These are phyloP conservation scores for Yponomeuta sedellus DNA, from an alignment of 2,888 invertebrate genomes.

Conservation along the genomic window DNA sequence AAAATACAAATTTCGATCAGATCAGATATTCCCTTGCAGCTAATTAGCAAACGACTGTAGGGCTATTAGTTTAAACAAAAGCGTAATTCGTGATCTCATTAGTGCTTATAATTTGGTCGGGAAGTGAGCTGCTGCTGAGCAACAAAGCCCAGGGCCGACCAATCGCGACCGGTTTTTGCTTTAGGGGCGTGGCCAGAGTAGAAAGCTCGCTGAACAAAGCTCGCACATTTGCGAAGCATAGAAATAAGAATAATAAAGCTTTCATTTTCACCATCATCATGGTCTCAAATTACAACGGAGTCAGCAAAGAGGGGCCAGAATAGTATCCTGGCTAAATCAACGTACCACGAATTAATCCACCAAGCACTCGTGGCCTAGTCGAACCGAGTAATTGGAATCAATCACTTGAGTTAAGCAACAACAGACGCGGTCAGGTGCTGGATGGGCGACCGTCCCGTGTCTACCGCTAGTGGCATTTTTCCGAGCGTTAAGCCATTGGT, in stretches of 20 bases:
- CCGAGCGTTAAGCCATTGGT: too few relatives aligned
- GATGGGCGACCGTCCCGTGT: too few relatives aligned
- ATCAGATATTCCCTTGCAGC: background rate
- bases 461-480: too few relatives aligned
- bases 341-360: too few relatives aligned
- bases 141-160: constrained; percentile 58
- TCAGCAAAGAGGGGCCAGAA: background rate
- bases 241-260: background rate
- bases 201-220: constrained; percentile 56
- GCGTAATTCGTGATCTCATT: constrained; percentile 12
- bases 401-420: too few relatives aligned
- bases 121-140: constrained; percentile 43
- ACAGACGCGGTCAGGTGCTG: too few relatives aligned
- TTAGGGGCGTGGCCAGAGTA: constrained; percentile 56
- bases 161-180: constrained; percentile 38
- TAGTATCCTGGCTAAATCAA: background rate
- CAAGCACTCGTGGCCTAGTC: too few relatives aligned
- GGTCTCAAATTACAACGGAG: background rate
- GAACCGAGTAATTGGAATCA: too few relatives aligned
- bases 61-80: constrained; percentile 7
- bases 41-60: background rate
- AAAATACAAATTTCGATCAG: too few relatives aligned
- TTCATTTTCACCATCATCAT: background rate
- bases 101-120: constrained; percentile 15
- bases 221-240: constrained; percentile 49